Base-by-base conservation (phyloP, 2,888 invertebrate genomes). In the Drosophila crucigera region DNA sequence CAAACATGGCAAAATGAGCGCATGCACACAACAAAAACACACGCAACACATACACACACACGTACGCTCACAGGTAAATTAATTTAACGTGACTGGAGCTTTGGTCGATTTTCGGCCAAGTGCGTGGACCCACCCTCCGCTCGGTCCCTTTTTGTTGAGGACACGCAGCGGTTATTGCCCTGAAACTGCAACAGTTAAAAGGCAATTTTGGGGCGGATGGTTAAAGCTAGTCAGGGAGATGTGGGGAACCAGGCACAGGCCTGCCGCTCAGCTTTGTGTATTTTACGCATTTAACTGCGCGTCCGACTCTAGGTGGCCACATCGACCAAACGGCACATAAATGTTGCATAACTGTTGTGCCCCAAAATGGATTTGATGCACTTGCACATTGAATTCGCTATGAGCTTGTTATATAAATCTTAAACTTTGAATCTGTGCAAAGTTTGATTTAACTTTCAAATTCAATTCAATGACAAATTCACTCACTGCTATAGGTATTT, bases 11-110 rank as follows among this genome's bases (percentile, higher is more conserved):
- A 75, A 88, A 85, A 88, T 82, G 90, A 82, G 85, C 83, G 73
- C 77, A 74, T 61, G 60, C 73, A 73, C 71, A 70, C 39, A 72
- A 49, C 49, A 37, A 60, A 56, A 50, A 59, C 55, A 52, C 31
- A 75, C 67, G n/a, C 31, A 47, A 70, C 54, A 58, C 49, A 60
- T 41, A 54, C 66, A 69, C 39, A 53, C 47, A 53, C 43, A 59
- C 28, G 31, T 50, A 50, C 43, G 39, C 37, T 37, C 54, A 37
- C 22, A 74, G 89, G 89, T 89, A 88, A 88, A 88, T 88, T 88
- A 88, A 88, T 88, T 88, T 88, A 90, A 88, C 87, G 87, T 90
- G 91, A 90, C 91, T 90, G 86, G 78, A 86, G 84, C 84, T 80
- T 80, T 82, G 82, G 86, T 81, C 89, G 89, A 80, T 78, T 90